Evolutionary conservation across 2,113 vertebrate genomes (phyloP).

Genomic region (Butorides virescens): DNA sequence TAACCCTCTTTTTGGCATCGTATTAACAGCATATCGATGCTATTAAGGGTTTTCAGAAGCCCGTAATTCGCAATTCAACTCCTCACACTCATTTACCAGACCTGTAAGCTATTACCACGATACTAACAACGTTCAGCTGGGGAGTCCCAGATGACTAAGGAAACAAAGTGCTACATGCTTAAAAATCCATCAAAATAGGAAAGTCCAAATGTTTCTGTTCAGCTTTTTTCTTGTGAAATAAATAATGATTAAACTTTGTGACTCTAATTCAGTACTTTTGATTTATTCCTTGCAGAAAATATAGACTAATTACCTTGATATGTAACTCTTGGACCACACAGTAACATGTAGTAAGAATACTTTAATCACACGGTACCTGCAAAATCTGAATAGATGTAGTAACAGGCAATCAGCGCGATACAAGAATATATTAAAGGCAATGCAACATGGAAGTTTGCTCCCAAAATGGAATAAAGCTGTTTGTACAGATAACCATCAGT

Average conservation of each 20-base stretch:
- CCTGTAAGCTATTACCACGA: background rate
- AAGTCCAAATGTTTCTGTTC: background rate
- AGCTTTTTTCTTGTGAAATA: background rate
- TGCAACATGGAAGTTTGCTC: background rate
- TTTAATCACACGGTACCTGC: background rate
- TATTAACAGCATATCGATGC: background rate
- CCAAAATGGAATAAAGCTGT: background rate
- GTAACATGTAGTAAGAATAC: background rate
- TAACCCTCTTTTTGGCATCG: background rate
- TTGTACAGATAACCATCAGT: background rate
- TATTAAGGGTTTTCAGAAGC: background rate
- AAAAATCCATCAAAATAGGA: background rate
- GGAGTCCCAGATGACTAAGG: background rate
- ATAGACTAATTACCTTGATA: background rate
- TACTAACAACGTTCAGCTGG: background rate
- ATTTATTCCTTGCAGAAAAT: background rate
- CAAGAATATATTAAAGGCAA: background rate
- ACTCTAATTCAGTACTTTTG: background rate
- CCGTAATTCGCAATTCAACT: background rate
- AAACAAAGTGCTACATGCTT: background rate
- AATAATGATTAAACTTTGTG: background rate
- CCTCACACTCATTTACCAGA: background rate
- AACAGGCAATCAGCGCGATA: background rate
- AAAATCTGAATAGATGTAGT: background rate
- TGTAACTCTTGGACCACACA: rapidly evolving